Evolutionary conservation across 2,797 vertebrate species (phyloP).

Genomic region (Eptatretus atami): DNA sequence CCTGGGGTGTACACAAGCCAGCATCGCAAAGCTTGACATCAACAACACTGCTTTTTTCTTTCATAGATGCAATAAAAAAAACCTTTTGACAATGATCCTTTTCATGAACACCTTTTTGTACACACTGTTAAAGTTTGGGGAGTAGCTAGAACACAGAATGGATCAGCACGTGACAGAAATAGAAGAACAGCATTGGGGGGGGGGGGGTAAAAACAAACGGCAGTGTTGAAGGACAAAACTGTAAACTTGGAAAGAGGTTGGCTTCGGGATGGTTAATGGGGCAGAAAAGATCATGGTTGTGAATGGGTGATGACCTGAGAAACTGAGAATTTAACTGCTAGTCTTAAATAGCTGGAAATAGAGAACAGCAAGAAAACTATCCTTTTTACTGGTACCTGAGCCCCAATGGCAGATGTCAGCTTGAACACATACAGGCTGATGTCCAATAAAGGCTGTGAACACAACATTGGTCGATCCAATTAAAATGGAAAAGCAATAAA

Average conservation of each 20-base stretch:
- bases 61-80: neutral
- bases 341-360: neutral
- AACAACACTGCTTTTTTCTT: neutral
- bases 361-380: neutral
- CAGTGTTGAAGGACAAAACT: neutral
- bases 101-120: neutral
- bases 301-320: no score
- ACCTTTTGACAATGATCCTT: constrained; percentile 6
- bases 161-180: neutral
- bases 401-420: constrained; percentile 67
- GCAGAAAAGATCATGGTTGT: no score
- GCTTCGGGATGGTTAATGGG: no score
- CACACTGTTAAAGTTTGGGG: no score
- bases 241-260: no score
- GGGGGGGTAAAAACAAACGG: neutral
- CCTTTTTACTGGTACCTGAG: constrained; percentile 28
- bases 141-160: no score
- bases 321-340: neutral
- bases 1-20: constrained; percentile 16
- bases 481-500: neutral
- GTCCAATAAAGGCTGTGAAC: constrained; percentile 57
- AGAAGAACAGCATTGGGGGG: neutral
- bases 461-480: constrained; percentile 2
- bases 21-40: neutral
- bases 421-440: constrained; percentile 87